These are phyloP conservation scores for Todiramphus saurophagus DNA, from an alignment of 2,113 vertebrate species.

Conservation along the genomic window DNA sequence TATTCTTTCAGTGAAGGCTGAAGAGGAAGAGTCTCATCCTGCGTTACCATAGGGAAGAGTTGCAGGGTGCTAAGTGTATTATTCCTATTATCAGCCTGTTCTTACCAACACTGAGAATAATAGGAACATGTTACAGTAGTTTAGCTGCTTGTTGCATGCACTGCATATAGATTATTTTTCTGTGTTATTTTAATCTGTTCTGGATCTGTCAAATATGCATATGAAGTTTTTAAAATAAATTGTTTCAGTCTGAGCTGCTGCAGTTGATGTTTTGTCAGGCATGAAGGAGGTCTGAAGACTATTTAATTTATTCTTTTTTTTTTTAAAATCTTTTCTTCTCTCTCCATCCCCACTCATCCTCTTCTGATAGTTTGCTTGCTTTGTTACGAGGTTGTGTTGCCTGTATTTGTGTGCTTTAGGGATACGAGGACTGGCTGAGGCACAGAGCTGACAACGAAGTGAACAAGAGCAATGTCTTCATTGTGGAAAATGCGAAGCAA, in stretches of 20 bases:
- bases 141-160: background rate
- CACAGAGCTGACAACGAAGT: conserved; percentile 97
- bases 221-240: conserved; percentile 31
- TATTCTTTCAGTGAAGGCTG: background rate
- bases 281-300: background rate
- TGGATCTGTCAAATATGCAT: conserved; percentile 52
- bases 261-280: conserved; percentile 1
- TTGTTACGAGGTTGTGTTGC: background rate
- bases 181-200: conserved; percentile 42
- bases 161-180: conserved; percentile 2
- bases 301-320: background rate
- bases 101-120: conserved; percentile 6
- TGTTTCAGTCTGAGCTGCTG: background rate
- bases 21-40: conserved; percentile 6
- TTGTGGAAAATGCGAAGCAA: conserved; percentile 84
- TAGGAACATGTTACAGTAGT: conserved; percentile 12
- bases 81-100: conserved; percentile 9
- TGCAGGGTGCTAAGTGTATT: conserved; percentile 3
- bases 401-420: conserved; percentile 74
- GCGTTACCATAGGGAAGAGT: conserved; percentile 16
- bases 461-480: conserved; percentile 89
- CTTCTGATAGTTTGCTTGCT: background rate
- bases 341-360: background rate
- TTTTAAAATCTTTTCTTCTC: background rate
- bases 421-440: conserved; percentile 97